Conservation (phyloP, 1,140 invertebrate genomes). For the Proctacanthus coquilletti region DNA sequence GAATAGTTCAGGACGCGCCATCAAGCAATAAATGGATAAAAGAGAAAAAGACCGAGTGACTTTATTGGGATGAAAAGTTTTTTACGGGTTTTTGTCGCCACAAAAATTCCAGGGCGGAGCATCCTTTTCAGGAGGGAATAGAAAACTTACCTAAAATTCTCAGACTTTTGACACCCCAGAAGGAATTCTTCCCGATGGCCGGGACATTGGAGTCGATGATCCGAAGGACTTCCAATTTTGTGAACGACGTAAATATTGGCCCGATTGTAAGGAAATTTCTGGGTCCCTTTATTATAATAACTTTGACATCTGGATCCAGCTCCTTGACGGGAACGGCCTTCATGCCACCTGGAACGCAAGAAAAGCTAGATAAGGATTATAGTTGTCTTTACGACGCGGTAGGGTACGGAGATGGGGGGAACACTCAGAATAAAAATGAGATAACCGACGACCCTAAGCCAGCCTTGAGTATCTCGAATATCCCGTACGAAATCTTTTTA, state of each 20-base stretch:
- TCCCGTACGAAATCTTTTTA: too few relatives aligned
- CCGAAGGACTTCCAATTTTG: conserved; percentile 52
- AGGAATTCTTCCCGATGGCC: conserved; percentile 59
- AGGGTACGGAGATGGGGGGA: too few relatives aligned
- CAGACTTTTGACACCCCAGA: conserved; percentile 55
- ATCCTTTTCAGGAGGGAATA: too few relatives aligned
- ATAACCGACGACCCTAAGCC: too few relatives aligned
- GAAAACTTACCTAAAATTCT: conserved; percentile 36
- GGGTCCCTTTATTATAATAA: conserved; percentile 54
- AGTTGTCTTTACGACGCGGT: background rate
- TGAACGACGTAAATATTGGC: conserved; percentile 47
- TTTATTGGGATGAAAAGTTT: too few relatives aligned
- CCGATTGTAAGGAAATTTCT: conserved; percentile 56
- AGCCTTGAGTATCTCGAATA: too few relatives aligned
- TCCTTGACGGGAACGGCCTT: conserved; percentile 39
- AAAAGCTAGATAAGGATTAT: background rate
- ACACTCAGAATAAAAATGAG: too few relatives aligned
- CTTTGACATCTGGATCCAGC: conserved; percentile 43
- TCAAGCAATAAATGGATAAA: too few relatives aligned
- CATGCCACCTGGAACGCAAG: conserved; percentile 42
- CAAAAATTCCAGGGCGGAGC: too few relatives aligned
- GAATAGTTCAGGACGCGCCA: too few relatives aligned
- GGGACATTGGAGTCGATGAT: conserved; percentile 61
- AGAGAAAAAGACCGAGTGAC: too few relatives aligned
- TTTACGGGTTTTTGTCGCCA: too few relatives aligned